A percentile compares a stretch with the other conserved stretches of the same genome.
Conservation (phyloP, 2,113 vertebrate species). For the Mirza zaza region DNA sequence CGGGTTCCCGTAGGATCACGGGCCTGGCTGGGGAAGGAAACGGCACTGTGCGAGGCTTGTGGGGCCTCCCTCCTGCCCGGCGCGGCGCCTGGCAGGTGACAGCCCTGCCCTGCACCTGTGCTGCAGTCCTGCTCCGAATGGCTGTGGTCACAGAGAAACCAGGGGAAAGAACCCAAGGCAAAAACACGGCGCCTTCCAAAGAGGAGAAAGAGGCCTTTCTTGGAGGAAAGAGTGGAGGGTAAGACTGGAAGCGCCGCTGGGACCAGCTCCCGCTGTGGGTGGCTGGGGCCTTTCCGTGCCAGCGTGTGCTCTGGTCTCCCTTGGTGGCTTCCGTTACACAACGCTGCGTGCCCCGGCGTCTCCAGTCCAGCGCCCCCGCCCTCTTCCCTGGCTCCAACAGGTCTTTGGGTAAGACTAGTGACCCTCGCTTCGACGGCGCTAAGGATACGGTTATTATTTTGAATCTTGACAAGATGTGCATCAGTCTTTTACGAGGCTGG, state of each 20-base stretch:
- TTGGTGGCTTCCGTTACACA: too few relatives aligned
- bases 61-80: accelerated
- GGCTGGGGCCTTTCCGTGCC: accelerated
- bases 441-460: not conserved
- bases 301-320: accelerated
- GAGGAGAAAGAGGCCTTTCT: too few relatives aligned
- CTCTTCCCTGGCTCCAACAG: not conserved
- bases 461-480: not conserved
- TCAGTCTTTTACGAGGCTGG: not conserved
- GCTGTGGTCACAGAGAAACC: not conserved
- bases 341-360: accelerated
- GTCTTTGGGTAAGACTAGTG: not conserved
- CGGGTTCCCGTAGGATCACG: accelerated
- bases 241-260: not conserved
- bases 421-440: not conserved
- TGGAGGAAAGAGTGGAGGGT: not conserved
- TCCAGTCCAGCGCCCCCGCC: accelerated
- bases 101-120: accelerated
- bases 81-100: accelerated
- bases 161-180: not conserved
- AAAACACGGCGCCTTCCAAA: not conserved
- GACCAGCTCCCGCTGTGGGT: not conserved
- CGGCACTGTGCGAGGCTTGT: accelerated
- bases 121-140: not conserved
- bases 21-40: not conserved